phyloP scores from a whole-genome alignment of 2,888 invertebrate genomes.

The Mesoligia furuncula region DNA sequence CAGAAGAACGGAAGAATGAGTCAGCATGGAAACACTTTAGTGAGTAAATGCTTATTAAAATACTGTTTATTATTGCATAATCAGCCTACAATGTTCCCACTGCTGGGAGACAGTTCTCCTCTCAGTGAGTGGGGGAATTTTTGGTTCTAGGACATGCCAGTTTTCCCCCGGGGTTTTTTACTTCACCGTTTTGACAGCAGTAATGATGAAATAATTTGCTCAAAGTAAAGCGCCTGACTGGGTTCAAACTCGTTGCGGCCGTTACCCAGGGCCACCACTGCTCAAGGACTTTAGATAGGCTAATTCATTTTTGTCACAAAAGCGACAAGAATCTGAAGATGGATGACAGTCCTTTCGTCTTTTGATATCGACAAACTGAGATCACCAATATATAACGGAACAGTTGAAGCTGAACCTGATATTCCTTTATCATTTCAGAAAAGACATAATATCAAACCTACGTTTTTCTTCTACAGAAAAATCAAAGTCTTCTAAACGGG shows the following conservation, averaged over 20 bases:
- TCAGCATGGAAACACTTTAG: conserved; percentile 76
- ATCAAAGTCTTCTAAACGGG: conserved; percentile 77
- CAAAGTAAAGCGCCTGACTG: too few relatives aligned
- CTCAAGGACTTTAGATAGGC: not conserved
- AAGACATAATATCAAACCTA: not conserved
- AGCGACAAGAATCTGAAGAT: not conserved
- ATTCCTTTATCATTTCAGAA: not conserved
- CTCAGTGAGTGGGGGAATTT: too few relatives aligned
- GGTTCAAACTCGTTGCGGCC: too few relatives aligned
- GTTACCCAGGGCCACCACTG: too few relatives aligned
- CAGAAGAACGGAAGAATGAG: conserved; percentile 51
- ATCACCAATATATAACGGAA: not conserved
- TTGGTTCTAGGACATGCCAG: too few relatives aligned
- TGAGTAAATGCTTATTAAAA: conserved; percentile 65
- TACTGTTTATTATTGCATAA: too few relatives aligned
- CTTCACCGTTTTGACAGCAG: too few relatives aligned
- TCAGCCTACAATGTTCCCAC: too few relatives aligned
- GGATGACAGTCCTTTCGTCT: too few relatives aligned
- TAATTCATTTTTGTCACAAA: not conserved
- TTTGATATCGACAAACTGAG: not conserved
- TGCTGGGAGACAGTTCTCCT: too few relatives aligned
- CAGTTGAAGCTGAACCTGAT: not conserved
- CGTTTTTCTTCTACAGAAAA: conserved; percentile 66
- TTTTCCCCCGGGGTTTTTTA: too few relatives aligned
- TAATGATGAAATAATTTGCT: too few relatives aligned